phyloP scores from a whole-genome alignment of 2,888 invertebrate species.

The Bugulina stolonifera region DNA sequence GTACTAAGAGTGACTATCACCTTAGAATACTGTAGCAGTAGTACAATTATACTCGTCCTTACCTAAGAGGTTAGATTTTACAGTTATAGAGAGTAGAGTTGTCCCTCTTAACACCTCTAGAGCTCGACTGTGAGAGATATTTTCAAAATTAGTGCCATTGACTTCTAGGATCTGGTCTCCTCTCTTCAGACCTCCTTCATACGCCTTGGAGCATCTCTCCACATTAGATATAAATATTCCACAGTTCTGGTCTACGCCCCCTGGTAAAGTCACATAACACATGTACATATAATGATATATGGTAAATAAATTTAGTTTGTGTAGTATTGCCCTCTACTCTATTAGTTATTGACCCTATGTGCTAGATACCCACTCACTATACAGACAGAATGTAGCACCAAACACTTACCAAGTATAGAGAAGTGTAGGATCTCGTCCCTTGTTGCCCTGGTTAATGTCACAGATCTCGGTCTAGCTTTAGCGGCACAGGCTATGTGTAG shows the following conservation, averaged over 20 bases:
- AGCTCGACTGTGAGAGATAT: conserved; percentile 83
- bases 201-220: conserved; percentile 85
- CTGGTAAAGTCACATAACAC: too few species aligned
- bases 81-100: conserved; percentile 90
- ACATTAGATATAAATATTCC: conserved; percentile 93
- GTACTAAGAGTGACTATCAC: too few species aligned
- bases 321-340: too few species aligned
- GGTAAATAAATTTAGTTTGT: too few species aligned
- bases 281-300: too few species aligned
- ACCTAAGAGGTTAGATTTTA: conserved; percentile 90
- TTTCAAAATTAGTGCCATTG: conserved; percentile 92
- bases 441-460: conserved; percentile 83
- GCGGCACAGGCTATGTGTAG: conserved; percentile 95
- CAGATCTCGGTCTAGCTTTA: conserved; percentile 84
- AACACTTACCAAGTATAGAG: conserved; percentile 62
- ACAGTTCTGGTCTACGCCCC: conserved; percentile 84
- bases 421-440: conserved; percentile 88
- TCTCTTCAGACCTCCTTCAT: conserved; percentile 88
- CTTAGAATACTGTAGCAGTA: too few species aligned
- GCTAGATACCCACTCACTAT: too few species aligned
- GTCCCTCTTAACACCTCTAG: conserved; percentile 86
- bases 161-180: conserved; percentile 91
- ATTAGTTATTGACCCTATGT: too few species aligned
- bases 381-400: too few species aligned
- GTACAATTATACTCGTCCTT: too few species aligned